These are phyloP conservation scores for Graphium colonna DNA, from an alignment of 2,888 invertebrate genomes.

Conservation along the genomic window DNA sequence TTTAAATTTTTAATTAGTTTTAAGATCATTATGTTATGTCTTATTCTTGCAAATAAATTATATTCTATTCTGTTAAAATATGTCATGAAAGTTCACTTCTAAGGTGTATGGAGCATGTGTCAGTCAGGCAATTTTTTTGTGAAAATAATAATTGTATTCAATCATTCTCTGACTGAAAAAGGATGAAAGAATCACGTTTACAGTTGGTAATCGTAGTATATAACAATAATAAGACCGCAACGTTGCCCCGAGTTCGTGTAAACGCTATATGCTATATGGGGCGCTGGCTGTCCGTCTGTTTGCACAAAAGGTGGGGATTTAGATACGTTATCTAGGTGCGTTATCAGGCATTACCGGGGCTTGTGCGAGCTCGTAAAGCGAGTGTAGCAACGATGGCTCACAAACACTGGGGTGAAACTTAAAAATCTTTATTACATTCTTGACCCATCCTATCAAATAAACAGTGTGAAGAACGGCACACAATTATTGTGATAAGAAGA, in stretches of 20 bases:
- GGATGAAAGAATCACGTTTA: not conserved
- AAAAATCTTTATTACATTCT: no score
- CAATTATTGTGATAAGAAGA: no score
- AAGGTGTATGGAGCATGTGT: no score
- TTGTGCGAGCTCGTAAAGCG: slow-evolving; percentile 3
- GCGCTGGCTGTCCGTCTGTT: slow-evolving; percentile 13
- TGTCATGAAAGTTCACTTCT: no score
- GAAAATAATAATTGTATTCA: not conserved
- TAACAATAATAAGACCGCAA: not conserved
- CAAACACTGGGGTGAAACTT: no score
- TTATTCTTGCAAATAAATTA: no score
- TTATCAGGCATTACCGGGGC: slow-evolving; percentile 21
- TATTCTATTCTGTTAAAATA: no score
- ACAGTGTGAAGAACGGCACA: no score
- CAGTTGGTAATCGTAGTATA: not conserved
- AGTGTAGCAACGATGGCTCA: not conserved
- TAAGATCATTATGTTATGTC: no score
- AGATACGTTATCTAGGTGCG: slow-evolving; percentile 13
- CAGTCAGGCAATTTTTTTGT: not conserved
- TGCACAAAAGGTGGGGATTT: slow-evolving; percentile 14
- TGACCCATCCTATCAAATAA: no score
- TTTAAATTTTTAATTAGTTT: no score
- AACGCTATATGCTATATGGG: not conserved
- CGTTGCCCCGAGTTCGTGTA: not conserved
- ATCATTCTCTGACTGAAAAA: not conserved